Percentiles rank a stretch among this genome's conserved stretches.
Conservation (phyloP, 2,113 vertebrate species). For the Gymnocephalus cernua region DNA sequence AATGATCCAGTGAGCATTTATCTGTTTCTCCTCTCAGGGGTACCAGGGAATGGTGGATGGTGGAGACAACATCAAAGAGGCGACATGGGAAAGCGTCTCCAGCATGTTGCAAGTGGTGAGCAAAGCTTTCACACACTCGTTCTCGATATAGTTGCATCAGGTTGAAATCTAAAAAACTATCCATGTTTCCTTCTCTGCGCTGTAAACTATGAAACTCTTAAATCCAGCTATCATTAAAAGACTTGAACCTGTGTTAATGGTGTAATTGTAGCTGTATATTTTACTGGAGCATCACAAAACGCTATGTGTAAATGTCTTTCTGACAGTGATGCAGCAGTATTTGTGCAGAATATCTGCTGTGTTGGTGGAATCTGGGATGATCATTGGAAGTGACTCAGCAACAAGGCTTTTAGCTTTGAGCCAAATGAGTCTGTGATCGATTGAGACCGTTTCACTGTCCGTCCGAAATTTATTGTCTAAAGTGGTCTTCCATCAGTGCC, state of each 20-base stretch:
- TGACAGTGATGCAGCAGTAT: neutral
- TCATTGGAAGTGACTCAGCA: neutral
- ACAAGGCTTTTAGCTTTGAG: neutral
- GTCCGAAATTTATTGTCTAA: neutral
- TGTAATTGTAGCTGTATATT: neutral
- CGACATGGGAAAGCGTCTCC: constrained; percentile 95
- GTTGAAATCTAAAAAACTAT: neutral
- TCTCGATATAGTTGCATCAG: neutral
- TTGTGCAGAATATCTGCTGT: neutral
- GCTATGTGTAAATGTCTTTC: neutral
- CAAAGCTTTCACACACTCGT: constrained; percentile 13
- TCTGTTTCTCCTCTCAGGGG: constrained; percentile 83
- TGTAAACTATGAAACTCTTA: neutral
- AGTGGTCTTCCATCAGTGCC: neutral
- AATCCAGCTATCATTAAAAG: neutral
- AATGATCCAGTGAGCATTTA: neutral
- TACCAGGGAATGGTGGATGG: constrained; percentile 99
- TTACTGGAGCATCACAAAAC: neutral
- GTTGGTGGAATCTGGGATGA: neutral
- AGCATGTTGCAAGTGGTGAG: constrained; percentile 98
- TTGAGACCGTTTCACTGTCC: neutral
- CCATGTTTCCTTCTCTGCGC: neutral
- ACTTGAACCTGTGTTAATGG: neutral
- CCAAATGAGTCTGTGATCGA: constrained; percentile 18
- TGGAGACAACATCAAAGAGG: constrained; percentile 93